Evolutionary conservation across 2,113 vertebrate genomes (phyloP).

Genomic region (Naja naja): DNA sequence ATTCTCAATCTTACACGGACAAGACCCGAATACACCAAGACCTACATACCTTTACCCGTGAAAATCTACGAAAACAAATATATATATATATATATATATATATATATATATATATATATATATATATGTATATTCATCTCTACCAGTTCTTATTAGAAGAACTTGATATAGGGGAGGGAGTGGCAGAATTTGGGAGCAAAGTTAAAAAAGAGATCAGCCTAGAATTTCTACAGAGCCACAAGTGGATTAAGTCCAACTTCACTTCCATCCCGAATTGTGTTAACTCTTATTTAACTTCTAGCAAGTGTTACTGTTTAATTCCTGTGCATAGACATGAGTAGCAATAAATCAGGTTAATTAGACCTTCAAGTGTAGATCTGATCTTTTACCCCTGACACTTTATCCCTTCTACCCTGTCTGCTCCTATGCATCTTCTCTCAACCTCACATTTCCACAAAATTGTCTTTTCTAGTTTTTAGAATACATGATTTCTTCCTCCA

Average conservation of each 20-base stretch:
- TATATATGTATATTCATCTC: no score
- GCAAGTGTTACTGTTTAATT: background rate
- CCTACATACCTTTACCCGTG: no score
- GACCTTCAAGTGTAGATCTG: background rate
- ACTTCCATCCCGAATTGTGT: background rate
- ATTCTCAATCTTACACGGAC: no score
- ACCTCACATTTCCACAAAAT: background rate
- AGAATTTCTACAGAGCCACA: background rate
- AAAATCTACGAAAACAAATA: no score
- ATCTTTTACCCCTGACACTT: background rate
- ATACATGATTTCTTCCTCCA: no score
- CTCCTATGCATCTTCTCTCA: background rate
- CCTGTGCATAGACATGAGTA: background rate
- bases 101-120: no score
- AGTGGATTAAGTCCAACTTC: background rate
- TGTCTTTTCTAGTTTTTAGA: background rate
- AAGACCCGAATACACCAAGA: no score
- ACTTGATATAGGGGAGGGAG: no score
- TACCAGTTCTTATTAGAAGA: no score
- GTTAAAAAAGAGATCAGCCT: background rate
- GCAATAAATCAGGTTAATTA: background rate
- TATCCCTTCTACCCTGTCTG: background rate
- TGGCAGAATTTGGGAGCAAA: background rate
- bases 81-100: background rate
- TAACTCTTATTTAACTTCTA: background rate